phyloP scores from a whole-genome alignment of 2,113 vertebrate genomes.

The Halcyon senegalensis region DNA sequence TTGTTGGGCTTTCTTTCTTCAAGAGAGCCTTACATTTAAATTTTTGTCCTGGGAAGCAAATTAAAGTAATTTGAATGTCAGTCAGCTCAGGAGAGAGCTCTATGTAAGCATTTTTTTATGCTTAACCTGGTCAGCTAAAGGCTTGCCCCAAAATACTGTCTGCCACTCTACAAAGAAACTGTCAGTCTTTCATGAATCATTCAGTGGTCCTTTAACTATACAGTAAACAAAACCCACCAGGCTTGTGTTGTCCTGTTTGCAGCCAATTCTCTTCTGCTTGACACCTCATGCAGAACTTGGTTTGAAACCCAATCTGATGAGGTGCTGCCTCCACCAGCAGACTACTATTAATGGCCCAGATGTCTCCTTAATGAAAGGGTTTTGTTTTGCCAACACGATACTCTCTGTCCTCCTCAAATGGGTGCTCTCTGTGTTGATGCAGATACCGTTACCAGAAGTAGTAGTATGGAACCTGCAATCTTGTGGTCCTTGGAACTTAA shows the following conservation, averaged over 20 bases:
- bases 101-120: neutral
- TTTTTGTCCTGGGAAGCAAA: neutral
- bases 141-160: neutral
- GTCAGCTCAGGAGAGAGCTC: neutral
- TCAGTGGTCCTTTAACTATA: neutral
- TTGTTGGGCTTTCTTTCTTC: neutral
- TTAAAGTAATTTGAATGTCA: neutral
- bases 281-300: slow-evolving; percentile 42
- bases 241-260: slow-evolving; percentile 4
- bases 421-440: neutral
- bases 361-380: neutral
- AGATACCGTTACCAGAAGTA: neutral
- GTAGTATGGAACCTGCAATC: neutral
- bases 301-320: slow-evolving; percentile 47
- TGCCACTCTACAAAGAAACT: neutral
- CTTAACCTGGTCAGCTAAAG: neutral
- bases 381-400: slow-evolving; percentile 25
- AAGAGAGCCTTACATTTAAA: neutral
- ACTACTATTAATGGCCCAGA: neutral
- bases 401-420: neutral
- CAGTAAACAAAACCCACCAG: neutral
- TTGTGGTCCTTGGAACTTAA: neutral
- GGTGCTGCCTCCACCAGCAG: neutral
- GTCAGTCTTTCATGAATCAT: slow-evolving; percentile 26
- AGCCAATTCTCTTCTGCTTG: slow-evolving; percentile 5